These are phyloP conservation scores for Pyrgilauda ruficollis DNA, from an alignment of 2,113 vertebrate genomes.

Conservation along the genomic window DNA sequence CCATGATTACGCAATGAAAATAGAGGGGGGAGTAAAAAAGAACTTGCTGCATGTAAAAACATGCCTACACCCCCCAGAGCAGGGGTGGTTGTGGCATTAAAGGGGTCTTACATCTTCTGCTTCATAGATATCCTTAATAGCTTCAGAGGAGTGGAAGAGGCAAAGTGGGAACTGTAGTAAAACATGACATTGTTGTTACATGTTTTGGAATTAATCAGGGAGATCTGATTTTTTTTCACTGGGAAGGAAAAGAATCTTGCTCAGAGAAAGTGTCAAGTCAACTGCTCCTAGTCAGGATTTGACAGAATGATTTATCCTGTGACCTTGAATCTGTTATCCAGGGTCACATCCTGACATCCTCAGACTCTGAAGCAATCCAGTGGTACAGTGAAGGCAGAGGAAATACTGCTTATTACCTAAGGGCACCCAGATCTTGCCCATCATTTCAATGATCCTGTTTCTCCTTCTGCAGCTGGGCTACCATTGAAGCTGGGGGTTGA, in stretches of 20 bases:
- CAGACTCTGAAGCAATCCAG: neutral
- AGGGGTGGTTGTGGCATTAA: neutral
- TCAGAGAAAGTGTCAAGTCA: neutral
- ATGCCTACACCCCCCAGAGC: constrained; percentile 18
- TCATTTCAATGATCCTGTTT: neutral
- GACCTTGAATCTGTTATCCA: constrained; percentile 39
- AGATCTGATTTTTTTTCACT: neutral
- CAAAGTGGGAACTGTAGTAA: neutral
- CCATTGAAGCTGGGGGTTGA: neutral
- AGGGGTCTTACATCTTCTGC: neutral
- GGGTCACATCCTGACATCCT: neutral
- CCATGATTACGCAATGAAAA: constrained; percentile 62
- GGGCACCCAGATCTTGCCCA: neutral
- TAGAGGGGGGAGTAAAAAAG: constrained; percentile 54
- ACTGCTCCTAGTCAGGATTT: neutral
- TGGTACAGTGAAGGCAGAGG: neutral
- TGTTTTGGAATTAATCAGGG: neutral
- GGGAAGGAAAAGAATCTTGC: neutral
- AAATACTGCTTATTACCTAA: neutral
- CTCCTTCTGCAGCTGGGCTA: neutral
- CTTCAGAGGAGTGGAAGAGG: neutral
- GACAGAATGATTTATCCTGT: neutral
- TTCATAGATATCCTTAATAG: neutral
- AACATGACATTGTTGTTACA: neutral
- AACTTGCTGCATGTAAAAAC: constrained; percentile 45